These are phyloP conservation scores for Sebastes wilsoni DNA, from an alignment of 2,797 vertebrate species.

Conservation along the genomic window DNA sequence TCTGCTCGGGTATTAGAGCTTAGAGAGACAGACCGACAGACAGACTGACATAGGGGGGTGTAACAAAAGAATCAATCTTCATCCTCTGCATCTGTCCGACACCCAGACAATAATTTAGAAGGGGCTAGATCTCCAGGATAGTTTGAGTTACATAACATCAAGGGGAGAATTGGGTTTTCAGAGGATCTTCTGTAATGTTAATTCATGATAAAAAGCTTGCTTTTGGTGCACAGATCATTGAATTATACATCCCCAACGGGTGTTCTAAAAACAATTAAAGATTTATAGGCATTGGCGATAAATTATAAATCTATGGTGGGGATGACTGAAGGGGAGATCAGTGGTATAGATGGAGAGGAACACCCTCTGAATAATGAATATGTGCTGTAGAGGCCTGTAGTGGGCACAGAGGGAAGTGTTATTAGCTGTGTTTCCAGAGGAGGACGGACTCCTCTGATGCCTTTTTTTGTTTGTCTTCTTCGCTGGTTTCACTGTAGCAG, in stretches of 20 bases:
- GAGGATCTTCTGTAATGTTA: neutral
- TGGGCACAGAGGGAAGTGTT: slow-evolving; percentile 11
- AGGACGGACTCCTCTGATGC: slow-evolving; percentile 27
- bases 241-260: slow-evolving; percentile 58
- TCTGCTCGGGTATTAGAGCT: slow-evolving; percentile 6
- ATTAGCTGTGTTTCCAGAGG: slow-evolving; percentile 25
- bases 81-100: slow-evolving; percentile 9
- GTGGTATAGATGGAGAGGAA: slow-evolving; percentile 55
- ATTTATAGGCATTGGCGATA: slow-evolving; percentile 61
- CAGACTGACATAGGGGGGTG: neutral
- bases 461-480: slow-evolving; percentile 4
- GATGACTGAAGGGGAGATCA: slow-evolving; percentile 61
- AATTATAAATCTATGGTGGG: slow-evolving; percentile 77
- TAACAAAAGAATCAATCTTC: slow-evolving; percentile 13
- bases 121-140: neutral
- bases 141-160: slow-evolving; percentile 29
- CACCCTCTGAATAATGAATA: slow-evolving; percentile 69
- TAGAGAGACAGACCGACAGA: neutral
- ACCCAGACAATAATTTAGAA: neutral
- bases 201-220: slow-evolving; percentile 19
- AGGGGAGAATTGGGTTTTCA: neutral
- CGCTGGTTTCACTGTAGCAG: neutral
- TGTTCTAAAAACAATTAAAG: slow-evolving; percentile 66
- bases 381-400: slow-evolving; percentile 37
- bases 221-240: slow-evolving; percentile 37